Evolutionary conservation across 2,113 vertebrate species (phyloP), one percentile per base, ranked within the genome.

Genomic region (Pungitius pungitius): DNA sequence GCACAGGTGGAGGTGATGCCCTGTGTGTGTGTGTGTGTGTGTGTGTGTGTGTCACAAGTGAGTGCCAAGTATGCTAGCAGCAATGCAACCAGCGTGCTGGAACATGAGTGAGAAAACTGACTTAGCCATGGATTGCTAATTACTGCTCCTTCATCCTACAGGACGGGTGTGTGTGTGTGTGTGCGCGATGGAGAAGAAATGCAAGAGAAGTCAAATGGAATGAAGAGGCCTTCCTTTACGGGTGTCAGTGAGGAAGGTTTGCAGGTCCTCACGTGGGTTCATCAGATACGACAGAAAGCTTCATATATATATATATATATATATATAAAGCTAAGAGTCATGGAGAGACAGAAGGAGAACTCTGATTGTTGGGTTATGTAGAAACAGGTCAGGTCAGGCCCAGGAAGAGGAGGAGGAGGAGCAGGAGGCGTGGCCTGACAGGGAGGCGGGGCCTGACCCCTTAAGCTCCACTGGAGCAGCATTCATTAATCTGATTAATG

Each of bases 401-500:
- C 30, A 30, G 30, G 49, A 72, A 60, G 64, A 52, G 47, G 64
- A 68, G 52, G 71, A 73, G 64, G 69, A 68, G 45, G 0, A 77
- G 68, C 57, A 56, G 62, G 79, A n/a, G 59, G 58, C 24, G 54
- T 26, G 80, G 73, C 39, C 26, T n/a, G 49, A 80, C 69, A 80
- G 78, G 75, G 75, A 90, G 82, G 85, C 83, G 63, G 78, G 83
- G 83, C 69, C 71, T 88, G 88, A 84, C 81, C 83, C 76, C 75
- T 75, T 91, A 92, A 93, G 82, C 90, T 78, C 30, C 79, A 42
- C 71, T 93, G 88, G 88, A 89, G 87, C 26, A 92, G 83, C 52
- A 7, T 63, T 79, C 90, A 92, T 91, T 93, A 93, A 94, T 91
- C 89, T 89, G 88, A 92, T 93, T 91, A 93, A 89, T 90, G 88